phyloP scores from a whole-genome alignment of 2,113 vertebrate genomes.

The Ailuropoda melanoleuca region DNA sequence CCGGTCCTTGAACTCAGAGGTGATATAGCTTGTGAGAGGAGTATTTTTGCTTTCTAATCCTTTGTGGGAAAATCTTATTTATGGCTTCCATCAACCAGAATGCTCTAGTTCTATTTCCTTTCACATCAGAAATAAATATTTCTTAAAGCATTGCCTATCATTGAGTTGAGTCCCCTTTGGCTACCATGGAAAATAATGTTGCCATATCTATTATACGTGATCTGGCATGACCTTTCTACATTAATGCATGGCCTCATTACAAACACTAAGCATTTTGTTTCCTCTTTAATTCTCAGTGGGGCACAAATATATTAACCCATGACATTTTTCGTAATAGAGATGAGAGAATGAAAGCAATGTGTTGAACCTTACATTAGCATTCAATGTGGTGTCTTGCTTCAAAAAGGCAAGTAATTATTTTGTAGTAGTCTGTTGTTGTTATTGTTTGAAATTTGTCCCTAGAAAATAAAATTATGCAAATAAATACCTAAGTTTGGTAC shows the following conservation, averaged over 20 bases:
- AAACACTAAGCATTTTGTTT: slow-evolving; percentile 58
- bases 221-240: slow-evolving; percentile 36
- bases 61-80: slow-evolving; percentile 53
- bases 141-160: not conserved
- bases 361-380: not conserved
- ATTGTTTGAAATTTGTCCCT: not conserved
- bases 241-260: slow-evolving; percentile 64
- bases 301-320: slow-evolving; percentile 69
- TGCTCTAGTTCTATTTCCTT: slow-evolving; percentile 26
- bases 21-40: not conserved
- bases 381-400: not conserved
- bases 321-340: slow-evolving; percentile 71
- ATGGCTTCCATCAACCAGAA: not conserved
- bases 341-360: slow-evolving; percentile 34
- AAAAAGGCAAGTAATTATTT: slow-evolving; percentile 37
- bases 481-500: not conserved
- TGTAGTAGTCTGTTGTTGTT: not conserved
- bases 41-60: slow-evolving; percentile 41
- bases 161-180: slow-evolving; percentile 43
- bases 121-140: slow-evolving; percentile 63
- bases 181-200: not conserved
- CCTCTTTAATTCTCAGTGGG: slow-evolving; percentile 72
- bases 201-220: not conserved
- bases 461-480: not conserved
- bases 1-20: not conserved